Base-by-base conservation (phyloP, 30 jellyfish, hydroid and myxozoan genomes). In the Chrysaora quinquecirrha region DNA sequence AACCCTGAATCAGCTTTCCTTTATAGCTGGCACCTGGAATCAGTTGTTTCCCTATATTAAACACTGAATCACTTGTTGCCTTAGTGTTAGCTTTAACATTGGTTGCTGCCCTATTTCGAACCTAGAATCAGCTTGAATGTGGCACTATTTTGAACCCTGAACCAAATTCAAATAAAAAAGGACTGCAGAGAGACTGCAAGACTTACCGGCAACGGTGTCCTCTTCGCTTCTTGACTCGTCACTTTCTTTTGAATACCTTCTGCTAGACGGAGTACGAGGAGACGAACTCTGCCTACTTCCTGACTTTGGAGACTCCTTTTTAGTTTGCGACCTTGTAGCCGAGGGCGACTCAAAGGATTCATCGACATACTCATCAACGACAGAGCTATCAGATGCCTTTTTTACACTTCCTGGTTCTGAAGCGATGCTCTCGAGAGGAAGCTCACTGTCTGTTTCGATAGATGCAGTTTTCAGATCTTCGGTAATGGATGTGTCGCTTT, bases 291-390 rank as follows among this genome's bases (percentile, higher is more conserved):
- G 9, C 18, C 28, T 35, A 66, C 22, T 30, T 18, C 64, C 89
- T n/a, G 85, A 28, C 1, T 1, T 18, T 11, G 73, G 49, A 0
- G 92, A 23, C 34, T 25, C 20, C 70, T 47, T 70, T 69, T 70
- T 82, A 32, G 83, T 82, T 49, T 34, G 48, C 22, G 92, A 43
- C 28, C 19, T 24, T 12, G 84, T 66, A 16, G 62, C 85, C 0
- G 92, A 31, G 11, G 90, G 90, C 28, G 90, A 73, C n/a, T 85
- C 89, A 27, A 85, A 85, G 11, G 96, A 62, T 30, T 85, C 96
- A 2, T 85, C 89, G 38, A 33, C 84, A 50, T 85, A 85, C 1
- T 85, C 86, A 11, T 73, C 96, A 21, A 81, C 62, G 0, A 75
- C 28, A 12, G 89, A 63, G 19, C 70, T 63, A 30, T 48, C 76